Base-by-base conservation (phyloP, 2,113 vertebrate genomes). In the Silurus asotus region DNA sequence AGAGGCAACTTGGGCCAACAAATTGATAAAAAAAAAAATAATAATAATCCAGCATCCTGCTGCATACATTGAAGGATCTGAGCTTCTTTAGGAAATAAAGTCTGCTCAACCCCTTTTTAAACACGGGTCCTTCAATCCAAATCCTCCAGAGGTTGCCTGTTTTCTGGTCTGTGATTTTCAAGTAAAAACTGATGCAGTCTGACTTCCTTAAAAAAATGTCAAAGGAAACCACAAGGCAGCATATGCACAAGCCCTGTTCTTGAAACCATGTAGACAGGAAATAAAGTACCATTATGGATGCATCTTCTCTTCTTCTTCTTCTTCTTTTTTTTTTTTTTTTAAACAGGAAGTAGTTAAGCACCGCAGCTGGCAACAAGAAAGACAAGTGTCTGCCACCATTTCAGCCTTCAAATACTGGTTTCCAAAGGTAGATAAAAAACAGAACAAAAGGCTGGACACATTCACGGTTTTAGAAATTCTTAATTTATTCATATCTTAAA, bases 401-500 rank as follows among this genome's bases (percentile, higher is more conserved):
- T 65, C 8, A 59, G 58, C 14, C 9, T 14, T 65, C 48, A 55
- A 58, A 61, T 8, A 28, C 61, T 48, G 20, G 17, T 58, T 58
- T 79, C 17, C 25, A 59, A 75, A 81, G 69, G 45, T 28, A 56
- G 20, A 15, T 20, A 2, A 79, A 3, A 10, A 10, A 79, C 8
- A 58, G 65, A 86, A 78, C 62, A 67, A 82, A 67, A 28, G 37
- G 2, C 79, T 58, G 67, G 51, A 86, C 80, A 79, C 25, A 82
- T 84, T 90, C 84, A 87, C 89, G 88, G 88, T 92, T 94, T 94
- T 92, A 93, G 90, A 94, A 95, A 94, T 91, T 91, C 86, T 83
- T 86, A 64, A 88, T 95, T 95, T 94, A 93, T 95, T 94, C 91
- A 93, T 93, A 93, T 93, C 88, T 94, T 94, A 95, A 95, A 95